Percentiles rank a stretch among this genome's conserved stretches.
Evolutionary conservation across 2,797 vertebrate genomes (phyloP).

Genomic region (Siniperca scherzeri): DNA sequence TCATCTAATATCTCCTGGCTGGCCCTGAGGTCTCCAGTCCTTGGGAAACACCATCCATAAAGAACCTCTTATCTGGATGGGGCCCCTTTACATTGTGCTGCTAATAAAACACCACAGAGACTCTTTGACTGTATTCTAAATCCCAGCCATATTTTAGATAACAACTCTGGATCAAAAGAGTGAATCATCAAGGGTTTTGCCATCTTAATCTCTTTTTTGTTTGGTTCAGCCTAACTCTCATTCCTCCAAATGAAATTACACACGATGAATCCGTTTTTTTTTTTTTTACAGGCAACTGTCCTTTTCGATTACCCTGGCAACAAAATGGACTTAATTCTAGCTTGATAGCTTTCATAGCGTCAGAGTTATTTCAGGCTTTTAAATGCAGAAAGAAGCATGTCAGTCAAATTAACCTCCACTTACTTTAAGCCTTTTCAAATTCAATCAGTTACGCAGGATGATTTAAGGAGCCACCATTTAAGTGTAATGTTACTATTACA

Average conservation of each 20-base stretch:
- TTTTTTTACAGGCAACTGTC: conserved; percentile 45
- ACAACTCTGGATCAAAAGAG: conserved; percentile 62
- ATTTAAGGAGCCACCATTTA: conserved; percentile 62
- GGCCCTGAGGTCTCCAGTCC: conserved; percentile 72
- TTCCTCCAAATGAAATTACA: conserved; percentile 58
- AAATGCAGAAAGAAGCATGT: conserved; percentile 33
- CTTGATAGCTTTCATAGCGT: conserved; percentile 23
- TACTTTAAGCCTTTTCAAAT: conserved; percentile 54
- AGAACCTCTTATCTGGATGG: conserved; percentile 76
- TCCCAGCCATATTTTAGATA: conserved; percentile 66
- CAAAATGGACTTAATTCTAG: conserved; percentile 38
- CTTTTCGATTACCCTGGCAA: conserved; percentile 39
- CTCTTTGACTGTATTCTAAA: conserved; percentile 71
- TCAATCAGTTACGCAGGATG: conserved; percentile 57
- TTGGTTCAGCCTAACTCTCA: conserved; percentile 32
- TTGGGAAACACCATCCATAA: conserved; percentile 77
- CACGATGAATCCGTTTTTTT: conserved; percentile 47
- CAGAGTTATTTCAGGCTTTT: conserved; percentile 42
- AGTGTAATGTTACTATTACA: conserved; percentile 62
- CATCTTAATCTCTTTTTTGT: conserved; percentile 48
- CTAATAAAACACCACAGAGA: conserved; percentile 77
- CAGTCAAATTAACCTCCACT: conserved; percentile 48
- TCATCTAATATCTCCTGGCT: conserved; percentile 81
- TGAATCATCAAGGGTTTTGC: conserved; percentile 38
- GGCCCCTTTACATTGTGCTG: conserved; percentile 74